Conservation (phyloP, 2,113 vertebrate genomes). For the Corythornis vintsioides region DNA sequence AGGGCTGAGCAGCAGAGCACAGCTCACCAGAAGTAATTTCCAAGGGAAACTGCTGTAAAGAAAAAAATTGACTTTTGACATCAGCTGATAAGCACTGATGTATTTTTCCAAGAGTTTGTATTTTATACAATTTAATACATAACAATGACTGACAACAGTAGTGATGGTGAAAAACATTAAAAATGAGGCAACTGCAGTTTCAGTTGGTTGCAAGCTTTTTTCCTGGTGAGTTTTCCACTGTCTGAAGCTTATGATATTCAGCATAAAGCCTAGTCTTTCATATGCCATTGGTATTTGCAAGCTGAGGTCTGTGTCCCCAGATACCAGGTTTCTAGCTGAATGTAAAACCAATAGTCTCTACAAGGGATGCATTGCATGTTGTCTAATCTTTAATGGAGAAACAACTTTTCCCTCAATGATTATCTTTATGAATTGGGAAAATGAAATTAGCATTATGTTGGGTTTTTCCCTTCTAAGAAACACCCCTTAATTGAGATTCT, state of each 20-base stretch:
- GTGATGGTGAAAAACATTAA: conserved; percentile 26
- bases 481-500: not conserved
- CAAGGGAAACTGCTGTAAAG: conserved; percentile 46
- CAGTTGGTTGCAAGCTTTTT: not conserved
- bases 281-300: not conserved
- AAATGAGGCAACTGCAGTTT: conserved; percentile 43
- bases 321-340: not conserved
- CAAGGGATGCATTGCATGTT: not conserved
- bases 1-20: not conserved
- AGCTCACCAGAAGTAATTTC: conserved; percentile 44
- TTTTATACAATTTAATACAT: conserved; percentile 64
- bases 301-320: not conserved
- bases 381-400: not conserved
- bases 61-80: conserved; percentile 69
- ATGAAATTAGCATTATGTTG: not conserved
- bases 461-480: not conserved
- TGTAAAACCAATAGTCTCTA: not conserved
- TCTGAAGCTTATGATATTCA: not conserved
- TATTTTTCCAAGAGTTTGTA: conserved; percentile 60
- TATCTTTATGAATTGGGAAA: not conserved
- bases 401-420: not conserved
- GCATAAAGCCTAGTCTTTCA: not conserved
- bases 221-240: not conserved
- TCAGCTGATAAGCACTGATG: conserved; percentile 62
- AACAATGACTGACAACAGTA: conserved; percentile 60